A percentile compares a stretch with the other conserved stretches of the same genome.
phyloP scores from a whole-genome alignment of 2,797 vertebrate species.

The Notoglanidium macrostoma region DNA sequence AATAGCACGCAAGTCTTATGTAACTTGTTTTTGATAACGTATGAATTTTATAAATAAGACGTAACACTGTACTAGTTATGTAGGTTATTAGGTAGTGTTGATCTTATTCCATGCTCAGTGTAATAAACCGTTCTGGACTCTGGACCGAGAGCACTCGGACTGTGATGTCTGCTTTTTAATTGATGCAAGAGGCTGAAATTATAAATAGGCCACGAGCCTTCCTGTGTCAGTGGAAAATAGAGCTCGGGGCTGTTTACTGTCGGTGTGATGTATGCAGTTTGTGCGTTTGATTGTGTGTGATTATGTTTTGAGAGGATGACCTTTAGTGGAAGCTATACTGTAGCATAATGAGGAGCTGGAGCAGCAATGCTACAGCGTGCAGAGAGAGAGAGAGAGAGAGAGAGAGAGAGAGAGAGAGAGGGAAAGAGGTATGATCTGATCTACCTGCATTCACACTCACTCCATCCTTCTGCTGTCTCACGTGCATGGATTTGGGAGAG shows the following conservation, averaged over 20 bases:
- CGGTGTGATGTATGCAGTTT: conserved; percentile 99
- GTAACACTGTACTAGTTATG: not conserved
- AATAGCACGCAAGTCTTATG: conserved; percentile 1
- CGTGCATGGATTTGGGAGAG: conserved; percentile 37
- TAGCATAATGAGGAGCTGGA: conserved; percentile 99
- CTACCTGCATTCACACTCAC: conserved; percentile 59
- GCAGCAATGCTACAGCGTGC: conserved; percentile 88
- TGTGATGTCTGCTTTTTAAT: conserved; percentile 62
- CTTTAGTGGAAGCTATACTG: conserved; percentile 99
- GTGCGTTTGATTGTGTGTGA: conserved; percentile 99
- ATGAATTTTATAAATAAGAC: not conserved
- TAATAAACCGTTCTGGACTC: conserved; percentile 17
- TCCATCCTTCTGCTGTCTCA: conserved; percentile 54
- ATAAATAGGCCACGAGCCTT: conserved; percentile 83
- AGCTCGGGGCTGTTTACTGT: conserved; percentile 95
- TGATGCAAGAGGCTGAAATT: conserved; percentile 77
- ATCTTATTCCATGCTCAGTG: not conserved
- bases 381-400: conserved; percentile 55
- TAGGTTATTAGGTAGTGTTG: conserved; percentile 1
- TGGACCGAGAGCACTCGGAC: conserved; percentile 41
- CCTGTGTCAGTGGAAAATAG: conserved; percentile 91
- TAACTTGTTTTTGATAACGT: not conserved
- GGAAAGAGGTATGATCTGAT: conserved; percentile 53
- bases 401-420: conserved; percentile 2
- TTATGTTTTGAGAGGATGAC: conserved; percentile 99